Percentiles rank a stretch among this genome's conserved stretches.
Conservation (phyloP, 2,888 invertebrate genomes). For the Peribatodes rhomboidaria region DNA sequence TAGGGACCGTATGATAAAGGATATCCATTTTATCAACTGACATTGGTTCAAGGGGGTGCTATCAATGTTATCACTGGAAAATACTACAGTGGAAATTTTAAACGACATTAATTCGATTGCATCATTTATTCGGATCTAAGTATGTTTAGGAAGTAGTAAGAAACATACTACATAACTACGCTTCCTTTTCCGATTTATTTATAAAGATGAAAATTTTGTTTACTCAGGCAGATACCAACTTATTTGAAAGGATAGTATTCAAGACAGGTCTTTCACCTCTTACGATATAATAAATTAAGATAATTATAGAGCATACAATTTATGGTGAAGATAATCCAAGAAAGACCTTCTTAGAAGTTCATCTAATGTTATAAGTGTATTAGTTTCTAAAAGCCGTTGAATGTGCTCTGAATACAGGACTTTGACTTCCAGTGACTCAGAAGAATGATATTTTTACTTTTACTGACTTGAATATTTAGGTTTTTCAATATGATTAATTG, state of each 20-base stretch:
- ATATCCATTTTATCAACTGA: slow-evolving; percentile 15
- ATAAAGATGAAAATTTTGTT: no score
- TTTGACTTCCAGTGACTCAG: slow-evolving; percentile 34
- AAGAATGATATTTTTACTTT: background rate
- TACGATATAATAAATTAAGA: background rate
- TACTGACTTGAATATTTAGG: background rate
- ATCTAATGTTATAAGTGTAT: slow-evolving; percentile 6
- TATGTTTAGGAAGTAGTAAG: no score
- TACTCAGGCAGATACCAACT: no score
- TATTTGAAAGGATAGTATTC: no score
- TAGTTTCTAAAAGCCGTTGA: slow-evolving; percentile 14
- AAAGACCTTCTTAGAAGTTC: slow-evolving; percentile 8
- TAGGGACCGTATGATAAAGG: slow-evolving; percentile 7
- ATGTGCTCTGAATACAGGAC: slow-evolving; percentile 28
- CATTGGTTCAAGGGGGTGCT: slow-evolving; percentile 7
- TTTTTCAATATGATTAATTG: background rate
- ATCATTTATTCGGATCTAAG: background rate
- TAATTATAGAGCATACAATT: background rate
- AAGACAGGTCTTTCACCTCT: background rate
- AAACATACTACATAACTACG: no score
- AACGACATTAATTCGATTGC: background rate
- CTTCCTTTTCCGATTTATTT: background rate
- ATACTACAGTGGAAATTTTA: background rate
- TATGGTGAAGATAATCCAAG: slow-evolving; percentile 14
- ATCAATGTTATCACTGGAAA: background rate